Conservation (phyloP, 2,797 vertebrate species). For the Sparus aurata region DNA sequence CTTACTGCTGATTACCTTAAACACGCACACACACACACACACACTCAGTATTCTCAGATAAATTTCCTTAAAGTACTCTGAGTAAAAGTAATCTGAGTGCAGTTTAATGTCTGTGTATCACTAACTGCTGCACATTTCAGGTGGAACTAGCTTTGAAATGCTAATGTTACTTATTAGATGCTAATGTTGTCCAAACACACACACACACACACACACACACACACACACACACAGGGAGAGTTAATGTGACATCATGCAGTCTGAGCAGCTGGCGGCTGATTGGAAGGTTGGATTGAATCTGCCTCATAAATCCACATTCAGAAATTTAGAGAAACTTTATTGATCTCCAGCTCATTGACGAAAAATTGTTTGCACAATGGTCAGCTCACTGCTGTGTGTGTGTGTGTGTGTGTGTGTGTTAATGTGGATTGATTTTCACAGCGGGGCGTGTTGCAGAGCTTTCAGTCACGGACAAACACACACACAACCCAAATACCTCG, state of each 20-base stretch:
- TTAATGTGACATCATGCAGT: conserved; percentile 56
- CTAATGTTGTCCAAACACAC: background rate
- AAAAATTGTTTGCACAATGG: conserved; percentile 2
- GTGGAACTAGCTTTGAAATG: too few species aligned
- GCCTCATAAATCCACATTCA: conserved; percentile 42
- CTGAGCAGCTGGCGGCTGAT: conserved; percentile 49
- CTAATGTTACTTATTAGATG: too few species aligned
- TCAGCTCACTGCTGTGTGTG: conserved; percentile 9
- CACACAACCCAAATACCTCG: too few species aligned
- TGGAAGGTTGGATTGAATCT: conserved; percentile 23
- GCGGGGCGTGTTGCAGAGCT: background rate
- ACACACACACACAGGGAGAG: background rate
- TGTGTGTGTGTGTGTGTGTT: conserved; percentile 22
- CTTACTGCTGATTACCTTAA: conserved; percentile 61
- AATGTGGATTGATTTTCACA: background rate
- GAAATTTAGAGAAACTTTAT: conserved; percentile 35
- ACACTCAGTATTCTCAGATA: background rate
- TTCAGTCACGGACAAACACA: too few species aligned
- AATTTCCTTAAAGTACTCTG: too few species aligned
- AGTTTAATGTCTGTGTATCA: background rate
- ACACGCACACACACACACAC: conserved; percentile 37
- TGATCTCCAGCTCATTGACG: conserved; percentile 25
- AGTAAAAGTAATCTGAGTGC: too few species aligned
- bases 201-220: background rate
- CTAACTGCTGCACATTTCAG: background rate